Percentiles rank a stretch among this genome's conserved stretches.
Conservation (phyloP, 2,888 invertebrate species). For the Cephus sareptanus region DNA sequence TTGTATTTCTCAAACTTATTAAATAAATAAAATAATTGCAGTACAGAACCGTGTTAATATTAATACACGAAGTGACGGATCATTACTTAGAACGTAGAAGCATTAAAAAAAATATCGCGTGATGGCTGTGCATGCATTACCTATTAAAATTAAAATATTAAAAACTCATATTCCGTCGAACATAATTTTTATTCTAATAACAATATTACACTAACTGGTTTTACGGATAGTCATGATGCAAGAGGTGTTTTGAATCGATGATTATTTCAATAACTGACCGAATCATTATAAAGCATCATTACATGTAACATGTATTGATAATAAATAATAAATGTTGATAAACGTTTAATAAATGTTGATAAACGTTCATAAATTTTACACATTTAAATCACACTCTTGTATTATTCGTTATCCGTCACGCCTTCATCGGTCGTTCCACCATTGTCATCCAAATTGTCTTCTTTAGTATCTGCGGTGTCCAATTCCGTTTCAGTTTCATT, state of each 20-base stretch:
- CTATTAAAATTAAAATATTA: neutral
- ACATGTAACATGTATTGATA: neutral
- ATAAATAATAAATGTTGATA: neutral
- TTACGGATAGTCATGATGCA: neutral
- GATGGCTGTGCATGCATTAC: neutral
- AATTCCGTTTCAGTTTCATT: constrained; percentile 1
- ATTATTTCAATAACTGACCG: neutral
- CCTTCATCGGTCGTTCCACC: neutral
- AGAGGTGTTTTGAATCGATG: neutral
- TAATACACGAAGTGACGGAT: neutral
- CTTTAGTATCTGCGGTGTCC: neutral
- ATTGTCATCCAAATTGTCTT: neutral
- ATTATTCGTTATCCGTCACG: neutral
- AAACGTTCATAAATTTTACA: neutral
- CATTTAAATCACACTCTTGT: neutral
- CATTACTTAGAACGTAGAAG: neutral
- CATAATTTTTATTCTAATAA: neutral
- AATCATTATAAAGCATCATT: neutral
- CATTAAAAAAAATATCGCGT: neutral
- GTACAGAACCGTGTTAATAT: neutral
- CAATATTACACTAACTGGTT: neutral
- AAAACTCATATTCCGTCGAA: neutral
- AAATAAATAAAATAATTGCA: constrained; percentile 25
- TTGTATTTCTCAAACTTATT: constrained; percentile 33
- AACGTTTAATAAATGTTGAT: neutral